Evolutionary conservation across 2,113 vertebrate genomes (phyloP), one percentile per base, ranked within the genome.

Genomic region (Coregonus clupeaformis): DNA sequence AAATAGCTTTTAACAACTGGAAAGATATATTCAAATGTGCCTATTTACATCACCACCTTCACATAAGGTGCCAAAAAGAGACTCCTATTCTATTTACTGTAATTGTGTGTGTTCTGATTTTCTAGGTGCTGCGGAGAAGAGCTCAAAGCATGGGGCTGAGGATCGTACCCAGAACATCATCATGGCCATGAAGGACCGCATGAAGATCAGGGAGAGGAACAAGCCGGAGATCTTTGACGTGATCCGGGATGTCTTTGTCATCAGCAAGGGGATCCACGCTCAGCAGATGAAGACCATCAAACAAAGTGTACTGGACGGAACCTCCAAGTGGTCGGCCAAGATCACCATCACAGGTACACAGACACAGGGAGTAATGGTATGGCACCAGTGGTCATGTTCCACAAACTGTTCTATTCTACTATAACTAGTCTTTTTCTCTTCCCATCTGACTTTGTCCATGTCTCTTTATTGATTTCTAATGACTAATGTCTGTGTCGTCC

Each of bases 171-270:
- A 99, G 86, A 99, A 99, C 85, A 98, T 99, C 78, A 99, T 99
- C 86, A 99, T 98, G 98, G 97, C 97, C 71, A 97, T 99, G 97
- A 99, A 99, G 86, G 98, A 99, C 89, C 95, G 98, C 68, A 99
- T 99, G 98, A 99, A 99, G 86, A 99, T 99, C 81, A 91, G 97
- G 20, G 98, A 99, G 79, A 92, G 98, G 74, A 99, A 99, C 92
- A 99, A 99, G 45, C 98, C 98, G 0, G 98, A 99, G 91, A 96
- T 99, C 76, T 99, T 99, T 66, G 98, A 99, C 63, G 91, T 98
- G 67, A 98, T 99, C 82, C 91, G 95, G 78, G 98, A 99, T 66
- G 96, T 99, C 71, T 99, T 97, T 67, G 84, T 86, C 71, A 94
- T 98, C 75, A 92, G 88, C 87, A 98, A 97, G 86, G 85, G 93